Evolutionary conservation across 2,797 vertebrate genomes (phyloP), one percentile per base, ranked within the genome.

Genomic region (Netta rufina): DNA sequence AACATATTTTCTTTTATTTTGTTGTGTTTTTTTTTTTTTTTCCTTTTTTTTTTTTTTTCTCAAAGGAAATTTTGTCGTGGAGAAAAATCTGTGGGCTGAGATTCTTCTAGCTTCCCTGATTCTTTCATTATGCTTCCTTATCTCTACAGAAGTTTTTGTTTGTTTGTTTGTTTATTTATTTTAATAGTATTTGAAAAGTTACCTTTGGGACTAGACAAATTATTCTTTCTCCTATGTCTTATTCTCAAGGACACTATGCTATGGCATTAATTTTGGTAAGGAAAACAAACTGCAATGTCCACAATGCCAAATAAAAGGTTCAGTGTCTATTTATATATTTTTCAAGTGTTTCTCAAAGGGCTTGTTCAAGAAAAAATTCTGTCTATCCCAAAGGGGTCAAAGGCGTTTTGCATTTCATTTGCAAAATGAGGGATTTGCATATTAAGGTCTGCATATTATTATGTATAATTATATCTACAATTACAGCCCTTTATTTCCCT

Each of bases 271-370:
- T 94, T 96, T 94, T 90, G 61, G 66, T 69, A 87, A 64, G 57
- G 67, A 90, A 94, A 92, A 95, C 86, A 84, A 51, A 62, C 69
- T 19, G 13, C 88, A 61, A 90, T 75, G 67, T 72, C 67, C 28
- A 78, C 45, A 65, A 39, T 73, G 82, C 57, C 87, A 95, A 91
- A 96, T 92, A 92, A 96, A 97, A 87, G 36, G 65, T 89, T 84
- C 84, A 60, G 56, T 95, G 81, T 95, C 96, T 97, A 97, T 91
- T 94, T 96, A 95, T 43, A 54, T 81, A 92, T 93, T 73, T 91
- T 41, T 65, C 78, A 93, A 90, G 58, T 65, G 87, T 86, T 96
- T 85, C 90, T 96, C 90, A 72, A 84, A 95, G 91, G 92, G 79
- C 38, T 56, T 43, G 92, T 94, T 97, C 87, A 92, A 95, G 56